Base-by-base conservation (phyloP, 2,113 vertebrate species). In the Asarcornis scutulata region DNA sequence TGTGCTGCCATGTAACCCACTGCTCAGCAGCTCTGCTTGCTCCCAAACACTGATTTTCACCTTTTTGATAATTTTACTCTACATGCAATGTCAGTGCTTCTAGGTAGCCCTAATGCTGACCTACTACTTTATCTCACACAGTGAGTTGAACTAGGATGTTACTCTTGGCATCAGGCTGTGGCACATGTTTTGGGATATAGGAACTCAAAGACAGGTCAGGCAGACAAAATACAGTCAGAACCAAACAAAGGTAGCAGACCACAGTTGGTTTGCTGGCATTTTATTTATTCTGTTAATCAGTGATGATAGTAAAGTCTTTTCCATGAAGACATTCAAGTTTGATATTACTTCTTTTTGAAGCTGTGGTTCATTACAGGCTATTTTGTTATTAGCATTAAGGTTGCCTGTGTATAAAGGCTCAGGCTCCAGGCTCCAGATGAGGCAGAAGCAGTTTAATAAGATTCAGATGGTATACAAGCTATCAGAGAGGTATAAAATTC, bases 211-310 rank as follows among this genome's bases (percentile, higher is more conserved):
- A 48, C 29, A 23, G 52, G 71, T 60, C 63, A 91, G 55, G 76
- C 80, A 86, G 93, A 75, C 91, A 96, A 72, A 95, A 77, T 2
- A 92, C 59, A 94, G 56, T 27, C 32, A 87, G 92, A 91, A 95
- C 53, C 50, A 95, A 95, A 82, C 25, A 90, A 72, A 87, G 64
- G 63, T 11, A 89, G 60, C 85, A 77, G 82, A 71, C n/a, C 76
- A 66, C 71, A 75, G 69, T 76, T 88, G 88, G 52, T 73, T 85
- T 95, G 84, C 48, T 92, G 67, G 72, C 48, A 73, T 79, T 59
- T 68, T 92, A 80, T 88, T 97, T 95, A 91, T 96, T 97, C 97
- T 89, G 52, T 92, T 91, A 94, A 94, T 95, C 87, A 83, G 31
- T 67, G 64, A 73, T 93, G 89, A 83, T 90, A 96, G 83, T 56